phyloP scores from a whole-genome alignment of 2,797 vertebrate species.

The Liasis olivaceus region DNA sequence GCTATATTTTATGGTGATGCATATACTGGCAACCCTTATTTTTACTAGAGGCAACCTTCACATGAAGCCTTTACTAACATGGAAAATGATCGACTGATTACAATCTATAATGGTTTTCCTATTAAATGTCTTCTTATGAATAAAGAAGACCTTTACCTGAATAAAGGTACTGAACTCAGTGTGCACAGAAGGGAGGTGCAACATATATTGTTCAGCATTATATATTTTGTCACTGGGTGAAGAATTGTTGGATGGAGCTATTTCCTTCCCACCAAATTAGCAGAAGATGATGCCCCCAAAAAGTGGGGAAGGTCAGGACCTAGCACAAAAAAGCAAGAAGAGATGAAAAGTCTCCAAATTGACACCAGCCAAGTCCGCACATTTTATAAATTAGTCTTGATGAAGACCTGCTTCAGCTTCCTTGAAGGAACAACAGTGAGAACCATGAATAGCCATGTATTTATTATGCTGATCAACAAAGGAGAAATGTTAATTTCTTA shows the following conservation, averaged over 20 bases:
- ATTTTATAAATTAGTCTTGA: too few species aligned
- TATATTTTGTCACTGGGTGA: background rate
- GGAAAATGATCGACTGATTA: background rate
- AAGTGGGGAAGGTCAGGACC: background rate
- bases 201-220: background rate
- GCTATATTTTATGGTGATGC: background rate
- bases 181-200: too few species aligned
- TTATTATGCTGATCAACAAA: too few species aligned
- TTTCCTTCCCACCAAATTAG: background rate
- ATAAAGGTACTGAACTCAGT: background rate
- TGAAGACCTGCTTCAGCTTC: too few species aligned
- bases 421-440: too few species aligned
- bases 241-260: background rate
- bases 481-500: too few species aligned
- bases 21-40: background rate
- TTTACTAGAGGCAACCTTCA: background rate
- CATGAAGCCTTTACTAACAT: constrained; percentile 10
- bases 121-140: background rate
- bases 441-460: too few species aligned
- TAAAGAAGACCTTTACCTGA: background rate
- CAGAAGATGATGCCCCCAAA: background rate
- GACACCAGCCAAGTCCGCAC: background rate
- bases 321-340: background rate
- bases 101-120: background rate
- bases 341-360: background rate